phyloP scores from a whole-genome alignment of 35 echinoderm and acorn worm genomes.

The Heliocidaris erythrogramma region DNA sequence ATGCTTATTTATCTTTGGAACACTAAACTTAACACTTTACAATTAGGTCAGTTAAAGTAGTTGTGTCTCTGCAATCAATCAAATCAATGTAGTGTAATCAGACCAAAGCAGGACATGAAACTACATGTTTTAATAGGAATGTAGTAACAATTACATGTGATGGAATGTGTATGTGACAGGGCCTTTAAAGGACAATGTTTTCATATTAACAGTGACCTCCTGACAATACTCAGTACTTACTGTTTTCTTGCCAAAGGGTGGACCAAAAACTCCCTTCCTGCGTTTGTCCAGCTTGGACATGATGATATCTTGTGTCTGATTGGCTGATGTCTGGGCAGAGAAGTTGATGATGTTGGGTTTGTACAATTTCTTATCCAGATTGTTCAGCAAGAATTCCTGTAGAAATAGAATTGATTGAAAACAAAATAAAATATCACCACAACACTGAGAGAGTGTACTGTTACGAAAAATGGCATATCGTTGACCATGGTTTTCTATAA shows the following conservation, averaged over 20 bases:
- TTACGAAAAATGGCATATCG: background rate
- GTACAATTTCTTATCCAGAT: constrained; percentile 92
- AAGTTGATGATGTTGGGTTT: constrained; percentile 99
- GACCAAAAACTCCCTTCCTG: constrained; percentile 91
- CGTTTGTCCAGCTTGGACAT: constrained; percentile 99
- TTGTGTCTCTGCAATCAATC: no score
- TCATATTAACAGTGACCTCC: background rate
- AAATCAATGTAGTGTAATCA: no score
- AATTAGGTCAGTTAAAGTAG: no score
- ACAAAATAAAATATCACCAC: background rate
- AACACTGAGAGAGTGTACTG: background rate
- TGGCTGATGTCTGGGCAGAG: constrained; percentile 96
- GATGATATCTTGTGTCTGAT: constrained; percentile 98
- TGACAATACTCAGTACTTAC: constrained; percentile 56
- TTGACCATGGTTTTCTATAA: background rate
- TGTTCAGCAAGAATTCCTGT: constrained; percentile 90
- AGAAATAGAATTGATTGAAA: constrained; percentile 28
- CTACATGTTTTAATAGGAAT: no score
- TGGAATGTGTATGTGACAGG: no score
- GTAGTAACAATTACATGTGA: no score
- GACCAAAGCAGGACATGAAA: no score
- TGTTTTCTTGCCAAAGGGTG: constrained; percentile 96
- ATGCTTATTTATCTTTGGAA: no score
- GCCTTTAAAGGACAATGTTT: background rate
- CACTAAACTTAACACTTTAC: no score